phyloP scores from a whole-genome alignment of 2,888 invertebrate species.

The Diachrysia chrysitis region DNA sequence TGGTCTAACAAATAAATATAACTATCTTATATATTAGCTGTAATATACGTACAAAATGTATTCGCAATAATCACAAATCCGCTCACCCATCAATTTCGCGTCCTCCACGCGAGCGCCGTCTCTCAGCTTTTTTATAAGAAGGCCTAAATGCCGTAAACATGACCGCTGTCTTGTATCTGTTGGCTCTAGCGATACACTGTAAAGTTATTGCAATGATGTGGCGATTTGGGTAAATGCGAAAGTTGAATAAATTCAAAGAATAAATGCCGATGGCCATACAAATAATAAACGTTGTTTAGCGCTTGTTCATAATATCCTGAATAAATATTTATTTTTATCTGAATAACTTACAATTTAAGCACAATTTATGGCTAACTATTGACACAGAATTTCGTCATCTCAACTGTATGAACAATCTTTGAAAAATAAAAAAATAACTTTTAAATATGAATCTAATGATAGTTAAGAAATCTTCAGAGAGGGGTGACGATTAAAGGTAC shows the following conservation, averaged over 20 bases:
- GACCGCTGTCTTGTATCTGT: constrained; percentile 58
- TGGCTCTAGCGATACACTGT: constrained; percentile 21
- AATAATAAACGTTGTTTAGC: not conserved
- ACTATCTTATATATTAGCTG: not conserved
- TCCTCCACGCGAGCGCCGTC: constrained; percentile 16
- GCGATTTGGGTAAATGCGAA: constrained; percentile 24
- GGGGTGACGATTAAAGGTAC: too few species aligned
- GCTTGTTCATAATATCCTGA: too few species aligned
- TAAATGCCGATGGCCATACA: not conserved
- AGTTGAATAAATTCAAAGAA: not conserved
- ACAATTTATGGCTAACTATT: too few species aligned
- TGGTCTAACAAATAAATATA: not conserved
- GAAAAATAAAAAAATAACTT: too few species aligned
- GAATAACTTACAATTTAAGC: too few species aligned
- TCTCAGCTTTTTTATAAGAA: constrained; percentile 47
- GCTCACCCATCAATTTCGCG: constrained; percentile 35
- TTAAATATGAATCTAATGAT: too few species aligned
- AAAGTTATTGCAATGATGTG: constrained; percentile 31
- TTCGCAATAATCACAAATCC: constrained; percentile 35
- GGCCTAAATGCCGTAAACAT: constrained; percentile 59
- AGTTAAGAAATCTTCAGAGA: too few species aligned
- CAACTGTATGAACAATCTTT: too few species aligned
- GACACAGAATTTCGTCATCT: too few species aligned
- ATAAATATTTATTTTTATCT: too few species aligned
- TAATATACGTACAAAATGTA: not conserved